These are phyloP conservation scores for Xenopus tropicalis DNA, from an alignment of 2,113 vertebrate species.

Conservation along the genomic window DNA sequence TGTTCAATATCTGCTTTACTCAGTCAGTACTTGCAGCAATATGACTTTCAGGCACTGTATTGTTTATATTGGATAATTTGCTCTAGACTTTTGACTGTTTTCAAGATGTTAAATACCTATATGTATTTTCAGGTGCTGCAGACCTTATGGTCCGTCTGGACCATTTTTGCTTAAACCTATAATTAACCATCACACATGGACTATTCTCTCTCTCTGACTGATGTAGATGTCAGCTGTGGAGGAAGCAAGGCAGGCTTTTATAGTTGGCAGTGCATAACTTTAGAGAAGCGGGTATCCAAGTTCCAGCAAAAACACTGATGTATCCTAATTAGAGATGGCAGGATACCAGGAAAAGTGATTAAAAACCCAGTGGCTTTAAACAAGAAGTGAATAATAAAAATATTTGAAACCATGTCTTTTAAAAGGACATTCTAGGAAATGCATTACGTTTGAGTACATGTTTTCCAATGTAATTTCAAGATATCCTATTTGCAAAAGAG, in stretches of 20 bases:
- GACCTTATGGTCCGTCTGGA: slow-evolving; percentile 19
- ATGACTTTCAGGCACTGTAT: background rate
- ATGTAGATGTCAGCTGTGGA: slow-evolving; percentile 20
- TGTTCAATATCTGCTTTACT: no score
- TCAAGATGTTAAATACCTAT: background rate
- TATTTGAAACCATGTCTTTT: background rate
- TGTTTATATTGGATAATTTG: background rate
- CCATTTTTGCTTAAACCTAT: slow-evolving; percentile 5
- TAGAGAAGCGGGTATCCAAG: slow-evolving; percentile 8
- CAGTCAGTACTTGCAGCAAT: background rate
- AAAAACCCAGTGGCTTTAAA: slow-evolving; percentile 4
- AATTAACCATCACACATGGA: background rate
- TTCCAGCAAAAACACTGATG: background rate
- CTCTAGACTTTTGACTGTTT: background rate
- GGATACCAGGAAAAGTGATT: slow-evolving; percentile 8
- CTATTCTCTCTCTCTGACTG: background rate
- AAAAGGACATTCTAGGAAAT: no score
- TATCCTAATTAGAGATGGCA: slow-evolving; percentile 21
- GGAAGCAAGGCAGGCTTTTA: slow-evolving; percentile 16
- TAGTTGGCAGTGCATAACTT: slow-evolving; percentile 3
- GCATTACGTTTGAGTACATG: background rate
- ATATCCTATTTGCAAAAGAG: background rate
- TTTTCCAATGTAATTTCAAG: background rate
- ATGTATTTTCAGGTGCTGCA: slow-evolving; percentile 8
- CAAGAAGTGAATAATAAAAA: background rate